Evolutionary conservation across 2,797 vertebrate genomes (phyloP).

Genomic region (Astyanax mexicanus): DNA sequence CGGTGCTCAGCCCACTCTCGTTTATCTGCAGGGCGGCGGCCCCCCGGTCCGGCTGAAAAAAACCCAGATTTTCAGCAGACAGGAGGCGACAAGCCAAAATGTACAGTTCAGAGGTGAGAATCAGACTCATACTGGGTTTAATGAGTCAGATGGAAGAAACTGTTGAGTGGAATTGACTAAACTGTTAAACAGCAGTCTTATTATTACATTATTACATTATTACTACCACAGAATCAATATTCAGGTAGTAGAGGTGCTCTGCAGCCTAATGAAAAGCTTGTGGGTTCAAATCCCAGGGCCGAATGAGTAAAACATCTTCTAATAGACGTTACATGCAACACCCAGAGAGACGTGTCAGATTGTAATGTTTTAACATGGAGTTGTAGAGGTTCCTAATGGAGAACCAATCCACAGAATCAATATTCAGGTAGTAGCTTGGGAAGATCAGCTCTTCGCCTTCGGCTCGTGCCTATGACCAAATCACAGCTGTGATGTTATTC

Average conservation of each 20-base stretch:
- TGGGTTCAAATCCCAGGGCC: neutral
- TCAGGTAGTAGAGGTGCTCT: too few relatives aligned
- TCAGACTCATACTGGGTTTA: neutral
- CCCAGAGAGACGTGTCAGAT: too few relatives aligned
- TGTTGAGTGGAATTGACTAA: constrained; percentile 2
- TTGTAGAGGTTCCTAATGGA: too few relatives aligned
- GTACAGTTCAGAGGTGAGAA: neutral
- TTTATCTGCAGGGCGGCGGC: constrained; percentile 12
- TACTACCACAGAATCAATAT: neutral
- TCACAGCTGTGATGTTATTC: too few relatives aligned
- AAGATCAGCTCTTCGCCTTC: too few relatives aligned
- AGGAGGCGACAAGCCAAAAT: neutral
- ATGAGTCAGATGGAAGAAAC: neutral
- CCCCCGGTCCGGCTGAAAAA: neutral
- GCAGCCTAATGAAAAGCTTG: neutral
- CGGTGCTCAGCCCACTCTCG: constrained; percentile 1
- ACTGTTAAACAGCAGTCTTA: neutral
- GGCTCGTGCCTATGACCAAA: too few relatives aligned
- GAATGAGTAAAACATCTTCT: neutral
- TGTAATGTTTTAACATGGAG: too few relatives aligned
- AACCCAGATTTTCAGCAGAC: neutral
- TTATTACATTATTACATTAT: too few relatives aligned
- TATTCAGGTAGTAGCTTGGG: too few relatives aligned
- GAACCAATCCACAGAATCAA: too few relatives aligned
- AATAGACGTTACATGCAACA: too few relatives aligned